A percentile compares a stretch with the other conserved stretches of the same genome.
Conservation (phyloP, 2,797 vertebrate species). For the Hydrolagus colliei region DNA sequence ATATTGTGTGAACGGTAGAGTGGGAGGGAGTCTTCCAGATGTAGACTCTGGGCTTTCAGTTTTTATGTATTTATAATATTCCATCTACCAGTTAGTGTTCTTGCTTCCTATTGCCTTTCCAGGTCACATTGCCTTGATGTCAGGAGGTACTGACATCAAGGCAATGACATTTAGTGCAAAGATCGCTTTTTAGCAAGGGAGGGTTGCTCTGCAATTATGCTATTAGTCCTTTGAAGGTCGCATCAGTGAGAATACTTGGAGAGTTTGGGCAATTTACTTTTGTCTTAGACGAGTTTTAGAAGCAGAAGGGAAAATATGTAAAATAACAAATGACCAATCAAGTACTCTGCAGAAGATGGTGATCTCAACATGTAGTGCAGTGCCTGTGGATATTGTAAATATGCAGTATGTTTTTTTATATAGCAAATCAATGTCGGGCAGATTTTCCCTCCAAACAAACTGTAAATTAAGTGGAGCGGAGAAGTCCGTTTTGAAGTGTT, state of each 20-base stretch:
- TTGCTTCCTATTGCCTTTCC: slow-evolving; percentile 7
- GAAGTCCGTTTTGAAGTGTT: not conserved
- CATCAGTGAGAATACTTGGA: not conserved
- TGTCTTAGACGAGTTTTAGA: not conserved
- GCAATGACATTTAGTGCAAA: not conserved
- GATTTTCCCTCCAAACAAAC: not conserved
- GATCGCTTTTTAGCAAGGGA: not conserved
- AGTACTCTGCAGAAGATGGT: not conserved
- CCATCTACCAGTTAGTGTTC: not conserved
- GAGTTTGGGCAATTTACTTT: not conserved
- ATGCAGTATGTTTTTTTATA: not conserved
- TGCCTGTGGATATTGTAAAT: not conserved
- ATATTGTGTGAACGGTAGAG: no score
- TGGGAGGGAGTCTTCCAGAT: no score
- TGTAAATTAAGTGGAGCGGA: not conserved
- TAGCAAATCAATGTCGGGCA: no score
- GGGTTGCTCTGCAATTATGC: not conserved
- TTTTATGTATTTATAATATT: not conserved
- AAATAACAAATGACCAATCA: no score
- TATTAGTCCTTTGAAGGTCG: slow-evolving; percentile 23
- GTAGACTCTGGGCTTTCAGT: not conserved
- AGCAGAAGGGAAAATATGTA: not conserved
- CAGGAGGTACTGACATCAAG: not conserved
- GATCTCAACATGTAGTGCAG: not conserved
- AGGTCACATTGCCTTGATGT: not conserved